Percentiles rank a stretch among this genome's conserved stretches.
phyloP scores from a whole-genome alignment of 2,888 invertebrate genomes.

The Campoletis raptor region DNA sequence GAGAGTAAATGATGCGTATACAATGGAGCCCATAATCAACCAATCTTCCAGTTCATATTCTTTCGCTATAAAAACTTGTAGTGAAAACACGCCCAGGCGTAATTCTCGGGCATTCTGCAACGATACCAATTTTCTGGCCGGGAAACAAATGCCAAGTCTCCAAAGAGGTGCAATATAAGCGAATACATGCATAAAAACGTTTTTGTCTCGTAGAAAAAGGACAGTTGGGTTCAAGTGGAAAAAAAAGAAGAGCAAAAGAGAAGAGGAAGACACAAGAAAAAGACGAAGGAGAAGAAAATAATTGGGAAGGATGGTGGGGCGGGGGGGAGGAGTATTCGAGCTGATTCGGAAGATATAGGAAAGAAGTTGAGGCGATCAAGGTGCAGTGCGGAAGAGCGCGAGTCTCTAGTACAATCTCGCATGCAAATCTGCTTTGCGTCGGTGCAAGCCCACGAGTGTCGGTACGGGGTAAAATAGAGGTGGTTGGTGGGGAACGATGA shows the following conservation, averaged over 20 bases:
- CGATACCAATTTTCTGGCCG: conserved; percentile 59
- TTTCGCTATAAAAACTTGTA: conserved; percentile 4
- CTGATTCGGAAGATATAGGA: conserved; percentile 76
- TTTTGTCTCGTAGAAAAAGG: conserved; percentile 56
- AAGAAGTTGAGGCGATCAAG: conserved; percentile 73
- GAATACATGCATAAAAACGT: conserved; percentile 25
- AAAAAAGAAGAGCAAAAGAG: conserved; percentile 34
- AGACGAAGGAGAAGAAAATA: conserved; percentile 28
- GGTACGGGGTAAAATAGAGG: conserved; percentile 50
- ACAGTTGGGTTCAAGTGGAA: conserved; percentile 43
- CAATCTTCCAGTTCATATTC: conserved; percentile 35
- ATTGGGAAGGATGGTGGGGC: not conserved
- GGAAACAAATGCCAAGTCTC: conserved; percentile 63
- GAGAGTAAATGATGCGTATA: not conserved
- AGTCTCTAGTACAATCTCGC: conserved; percentile 75
- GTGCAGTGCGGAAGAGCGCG: conserved; percentile 73
- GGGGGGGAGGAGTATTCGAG: conserved; percentile 68
- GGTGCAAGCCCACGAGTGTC: conserved; percentile 56
- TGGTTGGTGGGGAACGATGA: conserved; percentile 55
- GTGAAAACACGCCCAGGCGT: conserved; percentile 28
- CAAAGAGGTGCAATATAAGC: conserved; percentile 44
- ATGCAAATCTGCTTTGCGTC: conserved; percentile 76
- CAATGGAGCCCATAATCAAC: conserved; percentile 19
- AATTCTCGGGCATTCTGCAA: conserved; percentile 24
- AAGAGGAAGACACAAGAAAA: conserved; percentile 15